Conservation (phyloP, 1,140 invertebrate species). For the Leptonema lineaticorne region DNA sequence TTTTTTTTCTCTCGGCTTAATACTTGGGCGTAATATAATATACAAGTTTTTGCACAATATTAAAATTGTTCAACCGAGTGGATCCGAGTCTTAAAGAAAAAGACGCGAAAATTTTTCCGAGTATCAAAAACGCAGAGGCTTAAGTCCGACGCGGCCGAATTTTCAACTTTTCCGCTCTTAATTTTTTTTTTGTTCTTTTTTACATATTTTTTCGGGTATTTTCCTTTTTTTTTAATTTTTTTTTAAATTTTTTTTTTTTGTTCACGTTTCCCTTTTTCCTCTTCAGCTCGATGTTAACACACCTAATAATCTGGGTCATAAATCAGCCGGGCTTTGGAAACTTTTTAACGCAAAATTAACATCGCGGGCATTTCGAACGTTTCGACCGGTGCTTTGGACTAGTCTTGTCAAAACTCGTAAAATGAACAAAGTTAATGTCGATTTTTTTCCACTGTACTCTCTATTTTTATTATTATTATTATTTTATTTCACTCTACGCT, state of each 20-base stretch:
- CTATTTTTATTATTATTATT: no score
- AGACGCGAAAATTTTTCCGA: slow-evolving; percentile 10
- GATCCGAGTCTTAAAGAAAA: no score
- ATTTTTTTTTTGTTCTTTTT: no score
- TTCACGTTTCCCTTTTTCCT: no score
- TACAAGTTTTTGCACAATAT: slow-evolving; percentile 5
- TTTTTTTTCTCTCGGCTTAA: no score
- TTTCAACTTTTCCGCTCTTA: slow-evolving; percentile 29
- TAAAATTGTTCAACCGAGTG: no score
- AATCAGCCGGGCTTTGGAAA: slow-evolving; percentile 25
- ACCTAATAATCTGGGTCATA: slow-evolving; percentile 32
- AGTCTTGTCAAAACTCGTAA: background rate
- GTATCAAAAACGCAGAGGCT: slow-evolving; percentile 18
- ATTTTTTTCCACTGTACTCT: no score
- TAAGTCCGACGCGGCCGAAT: slow-evolving; percentile 24
- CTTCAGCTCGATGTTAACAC: slow-evolving; percentile 30
- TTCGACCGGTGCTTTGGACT: background rate
- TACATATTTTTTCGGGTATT: no score
- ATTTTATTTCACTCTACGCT: no score
- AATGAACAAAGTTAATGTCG: slow-evolving; percentile 12
- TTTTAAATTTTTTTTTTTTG: no score
- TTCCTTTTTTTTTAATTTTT: no score
- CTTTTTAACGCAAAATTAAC: slow-evolving; percentile 33
- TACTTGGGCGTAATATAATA: slow-evolving; percentile 1
- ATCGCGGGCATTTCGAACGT: slow-evolving; percentile 27